Conservation (phyloP, 2,797 vertebrate species). For the Peromyscus melanophrys region DNA sequence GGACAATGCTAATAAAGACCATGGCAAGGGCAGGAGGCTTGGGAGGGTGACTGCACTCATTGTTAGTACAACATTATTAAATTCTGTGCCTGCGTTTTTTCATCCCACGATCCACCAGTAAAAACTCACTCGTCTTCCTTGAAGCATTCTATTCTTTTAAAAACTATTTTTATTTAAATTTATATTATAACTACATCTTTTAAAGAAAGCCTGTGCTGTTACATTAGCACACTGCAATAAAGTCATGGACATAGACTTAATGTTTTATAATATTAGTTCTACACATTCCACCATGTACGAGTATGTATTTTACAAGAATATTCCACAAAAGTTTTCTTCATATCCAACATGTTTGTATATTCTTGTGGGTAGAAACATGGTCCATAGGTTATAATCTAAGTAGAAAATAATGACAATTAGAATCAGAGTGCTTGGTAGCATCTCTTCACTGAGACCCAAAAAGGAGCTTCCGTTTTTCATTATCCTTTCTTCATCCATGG, state of each 20-base stretch:
- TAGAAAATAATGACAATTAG: conserved; percentile 62
- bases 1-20: conserved; percentile 79
- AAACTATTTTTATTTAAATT: neutral
- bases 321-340: neutral
- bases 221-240: conserved; percentile 54
- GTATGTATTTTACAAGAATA: neutral
- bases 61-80: conserved; percentile 68
- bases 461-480: conserved; percentile 66
- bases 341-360: neutral
- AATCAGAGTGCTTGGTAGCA: conserved; percentile 36
- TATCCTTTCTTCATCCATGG: conserved; percentile 23
- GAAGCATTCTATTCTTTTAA: neutral
- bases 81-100: conserved; percentile 42
- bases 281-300: neutral
- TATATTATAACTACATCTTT: neutral
- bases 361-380: conserved; percentile 60
- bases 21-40: neutral
- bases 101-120: conserved; percentile 44
- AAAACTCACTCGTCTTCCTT: conserved; percentile 64
- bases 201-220: conserved; percentile 43
- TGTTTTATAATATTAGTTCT: conserved; percentile 51
- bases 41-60: conserved; percentile 9
- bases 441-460: conserved; percentile 68
- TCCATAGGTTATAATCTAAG: conserved; percentile 55
- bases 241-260: conserved; percentile 57